Evolutionary conservation across 2,113 vertebrate species (phyloP), one percentile per base, ranked within the genome.

Genomic region (Pseudopodoces humilis): DNA sequence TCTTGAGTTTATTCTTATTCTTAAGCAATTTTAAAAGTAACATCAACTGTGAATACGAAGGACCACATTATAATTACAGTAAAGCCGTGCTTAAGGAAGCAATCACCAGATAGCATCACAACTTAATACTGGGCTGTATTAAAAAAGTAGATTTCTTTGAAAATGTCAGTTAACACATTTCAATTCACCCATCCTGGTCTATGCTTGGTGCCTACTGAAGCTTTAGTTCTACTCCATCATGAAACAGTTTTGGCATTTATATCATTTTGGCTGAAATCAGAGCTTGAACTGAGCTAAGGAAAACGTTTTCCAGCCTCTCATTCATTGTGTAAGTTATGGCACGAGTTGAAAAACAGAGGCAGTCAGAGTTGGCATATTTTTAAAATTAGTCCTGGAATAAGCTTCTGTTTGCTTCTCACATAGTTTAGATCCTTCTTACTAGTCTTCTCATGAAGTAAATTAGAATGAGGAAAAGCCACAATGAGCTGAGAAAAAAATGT

Each of bases 401-500:
- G 3, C 2, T 46, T 86, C 77, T 68, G 10, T 71, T 93, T 72
- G 19, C 13, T 63, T 65, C 18, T 77, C 30, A n/a, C 13, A 23
- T 24, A 55, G 7, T 1, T 74, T 27, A 85, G 24, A 63, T 37
- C 19, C 9, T 77, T 35, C 31, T 44, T 62, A 13, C 5, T 76
- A 10, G 2, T 55, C 18, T 33, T 67, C 23, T 62, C 22, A 47
- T 47, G 33, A 49, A 60, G 9, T 15, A 55, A 89, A 33, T 31
- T 25, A 83, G 33, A 72, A 82, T 17, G 14, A 91, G 30, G 31
- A 79, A 59, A 76, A 84, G 17, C 6, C 21, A 53, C 10, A 21
- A 15, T 47, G 2, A 52, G 1, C 0, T 19, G 31, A 31, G 20
- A 3, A 46, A 47, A 62, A 83, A 4, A 27, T 1, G 0, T 30